Evolutionary conservation across 2,888 invertebrate species (phyloP), one percentile per base, ranked within the genome.

Genomic region (Smittia sp.): DNA sequence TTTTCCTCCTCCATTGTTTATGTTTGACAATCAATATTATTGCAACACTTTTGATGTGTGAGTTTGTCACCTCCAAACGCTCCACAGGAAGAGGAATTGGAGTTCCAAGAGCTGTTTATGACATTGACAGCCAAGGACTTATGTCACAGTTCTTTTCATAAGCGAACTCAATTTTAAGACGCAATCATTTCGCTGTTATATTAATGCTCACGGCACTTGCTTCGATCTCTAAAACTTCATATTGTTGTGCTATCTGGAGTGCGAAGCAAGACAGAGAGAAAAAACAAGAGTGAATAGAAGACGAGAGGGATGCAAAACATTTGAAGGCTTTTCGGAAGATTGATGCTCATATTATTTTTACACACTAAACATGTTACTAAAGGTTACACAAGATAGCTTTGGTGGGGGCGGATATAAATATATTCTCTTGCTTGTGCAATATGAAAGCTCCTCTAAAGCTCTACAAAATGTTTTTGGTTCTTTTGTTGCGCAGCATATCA

Each of bases 11-110:
- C 11, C n/a, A 9, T 46, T 46, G 52, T 46, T 46, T 46, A 18
- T 46, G 52, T 18, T 46, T 46, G 52, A 46, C 18, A 46, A 46
- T 46, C 52, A 46, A 46, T 46, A 46, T 46, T 18, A 46, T 46
- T 46, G n/a, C 52, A 46, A 46, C n/a, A 46, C 52, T 46, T 15
- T 46, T 39, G 39, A 39, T 9, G 11, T 46, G 52, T 15, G n/a
- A 9, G 4, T 46, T 46, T 11, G 4, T 46, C 52, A 15, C n/a
- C 52, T 15, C 18, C 3, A 9, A 46, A 3, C 18, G 4, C 52
- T 46, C 18, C 7, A 46, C 3, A 46, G n/a, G 4, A 9, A 32
- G 32, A 32, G 32, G 32, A 32, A 32, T 32, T 32, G 32, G 32
- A 32, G 9, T 32, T 32, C 32, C 32, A 32, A 32, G 32, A 32